Evolutionary conservation across 23 tunicate species (phyloP).

Genomic region (Clavelina lepadiformis): DNA sequence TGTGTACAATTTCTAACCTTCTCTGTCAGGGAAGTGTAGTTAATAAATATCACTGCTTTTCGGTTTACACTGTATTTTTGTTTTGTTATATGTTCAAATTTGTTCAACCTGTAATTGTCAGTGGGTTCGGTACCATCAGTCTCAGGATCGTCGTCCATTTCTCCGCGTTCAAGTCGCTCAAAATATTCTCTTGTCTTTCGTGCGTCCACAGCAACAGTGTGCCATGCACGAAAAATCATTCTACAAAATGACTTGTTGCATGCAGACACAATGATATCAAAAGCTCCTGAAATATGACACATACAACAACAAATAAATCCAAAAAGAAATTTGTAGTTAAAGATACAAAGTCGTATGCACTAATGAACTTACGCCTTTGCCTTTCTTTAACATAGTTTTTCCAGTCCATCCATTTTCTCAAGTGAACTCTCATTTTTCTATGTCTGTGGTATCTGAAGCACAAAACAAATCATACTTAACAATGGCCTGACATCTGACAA

Average conservation of each 20-base stretch:
- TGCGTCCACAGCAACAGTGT: slow-evolving; percentile 71
- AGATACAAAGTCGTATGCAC: neutral
- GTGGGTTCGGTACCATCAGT: slow-evolving; percentile 14
- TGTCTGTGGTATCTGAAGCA: slow-evolving; percentile 58
- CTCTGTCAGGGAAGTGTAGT: no score
- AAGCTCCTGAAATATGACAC: slow-evolving; percentile 45
- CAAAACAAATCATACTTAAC: neutral
- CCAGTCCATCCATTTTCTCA: slow-evolving; percentile 65
- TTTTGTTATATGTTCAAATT: no score
- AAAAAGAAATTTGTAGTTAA: neutral
- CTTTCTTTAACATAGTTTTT: slow-evolving; percentile 61
- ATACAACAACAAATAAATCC: neutral
- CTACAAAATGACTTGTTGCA: slow-evolving; percentile 36
- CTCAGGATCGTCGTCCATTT: slow-evolving; percentile 68
- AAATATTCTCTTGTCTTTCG: slow-evolving; percentile 87
- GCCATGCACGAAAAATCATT: slow-evolving; percentile 69
- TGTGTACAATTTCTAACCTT: no score
- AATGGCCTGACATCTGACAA: neutral
- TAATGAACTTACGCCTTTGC: slow-evolving; percentile 42
- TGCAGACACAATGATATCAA: slow-evolving; percentile 23
- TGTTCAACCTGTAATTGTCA: slow-evolving; percentile 38
- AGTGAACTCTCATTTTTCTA: slow-evolving; percentile 40
- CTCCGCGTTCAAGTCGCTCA: slow-evolving; percentile 87
- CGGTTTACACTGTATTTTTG: no score
- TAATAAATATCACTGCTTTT: no score